Evolutionary conservation across 2,113 vertebrate species (phyloP).

Genomic region (Phaethornis superciliosus): DNA sequence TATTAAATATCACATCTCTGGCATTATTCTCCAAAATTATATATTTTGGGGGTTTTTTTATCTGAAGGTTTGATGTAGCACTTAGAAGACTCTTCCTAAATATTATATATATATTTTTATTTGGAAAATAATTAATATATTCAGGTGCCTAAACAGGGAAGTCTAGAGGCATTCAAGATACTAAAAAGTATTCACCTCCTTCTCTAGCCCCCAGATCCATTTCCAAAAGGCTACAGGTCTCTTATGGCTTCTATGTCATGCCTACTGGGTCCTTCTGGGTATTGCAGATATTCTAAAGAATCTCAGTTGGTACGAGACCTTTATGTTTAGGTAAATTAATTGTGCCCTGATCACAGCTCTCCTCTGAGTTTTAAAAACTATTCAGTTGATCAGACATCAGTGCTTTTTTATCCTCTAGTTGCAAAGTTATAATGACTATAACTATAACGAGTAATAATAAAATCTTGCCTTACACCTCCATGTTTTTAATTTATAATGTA

Average conservation of each 20-base stretch:
- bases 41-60: neutral
- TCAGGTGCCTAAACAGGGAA: neutral
- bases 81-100: neutral
- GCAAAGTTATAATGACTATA: neutral
- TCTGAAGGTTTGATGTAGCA: neutral
- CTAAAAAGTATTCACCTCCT: neutral
- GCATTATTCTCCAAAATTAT: neutral
- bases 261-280: neutral
- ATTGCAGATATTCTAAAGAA: neutral
- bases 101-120: neutral
- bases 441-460: neutral
- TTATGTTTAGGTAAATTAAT: neutral
- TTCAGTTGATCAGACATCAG: neutral
- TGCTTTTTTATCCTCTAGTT: neutral
- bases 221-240: neutral
- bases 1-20: neutral
- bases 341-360: neutral
- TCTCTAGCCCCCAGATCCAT: neutral
- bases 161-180: neutral
- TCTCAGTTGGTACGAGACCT: neutral
- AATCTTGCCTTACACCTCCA: neutral
- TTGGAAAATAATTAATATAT: neutral
- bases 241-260: neutral
- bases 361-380: neutral
- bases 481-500: neutral